A percentile compares a stretch with the other conserved stretches of the same genome.
These are phyloP conservation scores for Epinephelus fuscoguttatus DNA, from an alignment of 2,113 vertebrate genomes.

Conservation along the genomic window DNA sequence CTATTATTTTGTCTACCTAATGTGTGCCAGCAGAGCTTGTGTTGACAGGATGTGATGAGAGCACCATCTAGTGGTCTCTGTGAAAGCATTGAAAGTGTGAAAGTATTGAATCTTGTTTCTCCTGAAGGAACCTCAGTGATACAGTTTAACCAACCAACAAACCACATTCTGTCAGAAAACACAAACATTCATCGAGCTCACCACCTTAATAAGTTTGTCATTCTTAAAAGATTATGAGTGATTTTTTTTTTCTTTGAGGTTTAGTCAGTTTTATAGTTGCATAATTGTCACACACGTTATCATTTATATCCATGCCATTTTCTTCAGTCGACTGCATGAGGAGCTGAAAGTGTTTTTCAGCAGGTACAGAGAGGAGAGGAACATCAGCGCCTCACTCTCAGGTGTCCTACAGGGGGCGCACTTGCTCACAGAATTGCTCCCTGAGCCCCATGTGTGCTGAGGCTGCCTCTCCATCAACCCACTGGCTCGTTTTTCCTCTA, in stretches of 20 bases:
- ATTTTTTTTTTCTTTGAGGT: too few relatives aligned
- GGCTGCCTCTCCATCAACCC: background rate
- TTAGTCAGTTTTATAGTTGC: too few relatives aligned
- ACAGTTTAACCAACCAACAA: background rate
- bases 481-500: background rate
- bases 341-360: background rate
- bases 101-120: background rate
- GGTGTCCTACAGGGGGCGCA: slow-evolving; percentile 37
- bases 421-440: slow-evolving; percentile 18
- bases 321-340: background rate
- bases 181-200: background rate
- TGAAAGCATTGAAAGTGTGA: background rate
- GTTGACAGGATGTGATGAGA: background rate
- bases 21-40: background rate
- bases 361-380: background rate
- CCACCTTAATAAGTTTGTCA: background rate
- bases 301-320: background rate
- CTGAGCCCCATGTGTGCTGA: background rate
- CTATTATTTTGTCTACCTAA: background rate
- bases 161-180: background rate
- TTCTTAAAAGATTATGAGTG: background rate
- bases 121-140: background rate
- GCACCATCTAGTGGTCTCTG: slow-evolving; percentile 56
- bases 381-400: background rate
- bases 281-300: background rate